phyloP scores from a whole-genome alignment of 2,888 invertebrate genomes.

The Ormyrus nitidulus region DNA sequence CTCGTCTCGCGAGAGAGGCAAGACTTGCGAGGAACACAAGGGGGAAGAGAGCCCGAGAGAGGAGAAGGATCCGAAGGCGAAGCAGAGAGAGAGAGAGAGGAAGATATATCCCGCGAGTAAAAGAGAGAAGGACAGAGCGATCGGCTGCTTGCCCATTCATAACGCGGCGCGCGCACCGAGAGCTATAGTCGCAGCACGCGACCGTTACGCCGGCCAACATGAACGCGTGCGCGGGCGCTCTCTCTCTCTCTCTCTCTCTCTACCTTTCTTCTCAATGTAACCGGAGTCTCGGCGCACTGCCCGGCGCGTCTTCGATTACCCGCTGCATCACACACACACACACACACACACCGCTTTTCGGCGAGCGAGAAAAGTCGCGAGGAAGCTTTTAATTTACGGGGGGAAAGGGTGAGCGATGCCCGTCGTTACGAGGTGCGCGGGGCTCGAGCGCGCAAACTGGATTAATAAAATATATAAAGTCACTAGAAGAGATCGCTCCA shows the following conservation, averaged over 20 bases:
- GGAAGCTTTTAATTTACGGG: too few species aligned
- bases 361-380: too few species aligned
- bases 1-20: too few species aligned
- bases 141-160: constrained; percentile 56
- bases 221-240: constrained; percentile 61
- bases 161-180: constrained; percentile 27
- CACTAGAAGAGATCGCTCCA: constrained; percentile 2
- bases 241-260: constrained; percentile 15
- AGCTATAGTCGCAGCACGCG: constrained; percentile 49
- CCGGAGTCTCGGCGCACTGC: background rate
- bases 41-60: constrained; percentile 18
- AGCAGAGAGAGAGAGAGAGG: background rate
- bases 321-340: too few species aligned
- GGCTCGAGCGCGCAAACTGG: constrained; percentile 27
- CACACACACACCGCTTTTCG: too few species aligned
- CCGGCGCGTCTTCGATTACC: constrained; percentile 30
- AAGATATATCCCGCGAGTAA: background rate
- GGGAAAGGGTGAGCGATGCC: constrained; percentile 9
- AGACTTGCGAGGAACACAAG: background rate
- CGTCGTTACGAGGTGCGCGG: constrained; percentile 20
- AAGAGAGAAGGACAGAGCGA: background rate
- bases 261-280: constrained; percentile 1
- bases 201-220: constrained; percentile 60
- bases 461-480: constrained; percentile 38
- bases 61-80: background rate